Base-by-base conservation (phyloP, 2,888 invertebrate species). In the Dendrolimus pini region DNA sequence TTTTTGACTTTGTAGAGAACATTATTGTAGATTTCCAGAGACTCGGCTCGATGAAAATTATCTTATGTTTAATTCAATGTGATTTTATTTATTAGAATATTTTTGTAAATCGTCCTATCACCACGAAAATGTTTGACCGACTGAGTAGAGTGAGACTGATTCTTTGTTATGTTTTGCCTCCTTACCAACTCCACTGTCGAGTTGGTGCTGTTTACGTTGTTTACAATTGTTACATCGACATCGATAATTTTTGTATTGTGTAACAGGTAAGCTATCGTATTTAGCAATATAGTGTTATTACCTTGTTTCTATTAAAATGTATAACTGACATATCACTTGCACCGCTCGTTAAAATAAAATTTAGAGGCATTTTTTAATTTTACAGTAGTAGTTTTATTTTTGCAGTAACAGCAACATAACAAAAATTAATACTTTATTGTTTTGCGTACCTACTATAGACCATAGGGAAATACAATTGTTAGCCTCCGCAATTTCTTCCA, bases 121-220 rank as follows among this genome's bases (percentile, higher is more conserved):
- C 71, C 64, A 70, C 74, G 78, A 72, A 67, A 66, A 68, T 72
- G 75, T 80, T 72, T 75, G 78, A 81, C 77, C 79, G 82, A 90
- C 89, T 47, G 47, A 47, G 12, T 47, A 0, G 1, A 10, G 8
- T 47, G 47, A 7, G 47, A 12, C 47, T 89, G 85, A 83, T 81
- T 84, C 86, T 87, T 89, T 87, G 85, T 89, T 86, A 76, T 89
- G 88, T 85, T 88, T 85, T 60, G 70, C 71, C 80, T 81, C 69
- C 83, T 83, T 83, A 82, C 83, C 75, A 77, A 76, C 77, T 79
- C 74, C 78, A 77, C 76, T 74, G 73, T 74, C 72, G 74, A 67
- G 65, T 54, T 79, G 83, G 83, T 62, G 83, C 53, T 62, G 84
- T 68, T 47, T 69, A 59, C 65, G 76, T 76, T 90, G 88, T 90